Conservation (phyloP, 2,797 vertebrate species). For the Champsocephalus esox region DNA sequence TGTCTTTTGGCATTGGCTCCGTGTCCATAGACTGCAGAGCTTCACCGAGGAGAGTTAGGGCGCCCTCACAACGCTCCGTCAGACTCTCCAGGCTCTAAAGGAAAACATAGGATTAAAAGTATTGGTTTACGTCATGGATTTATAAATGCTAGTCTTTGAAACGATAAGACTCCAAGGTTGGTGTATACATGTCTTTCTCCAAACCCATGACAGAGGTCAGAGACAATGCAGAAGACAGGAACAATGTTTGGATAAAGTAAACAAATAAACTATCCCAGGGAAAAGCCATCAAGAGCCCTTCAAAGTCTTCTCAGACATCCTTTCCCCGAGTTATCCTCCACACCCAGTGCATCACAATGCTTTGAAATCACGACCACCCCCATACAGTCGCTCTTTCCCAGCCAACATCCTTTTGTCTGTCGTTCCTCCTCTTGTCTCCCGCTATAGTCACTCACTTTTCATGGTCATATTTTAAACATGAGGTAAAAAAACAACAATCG, state of each 20-base stretch:
- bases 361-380: conserved; percentile 29
- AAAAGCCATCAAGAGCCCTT: conserved; percentile 39
- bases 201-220: conserved; percentile 41
- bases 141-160: background rate
- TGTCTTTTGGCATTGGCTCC: conserved; percentile 80
- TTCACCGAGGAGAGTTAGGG: conserved; percentile 82
- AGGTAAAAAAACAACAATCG: background rate
- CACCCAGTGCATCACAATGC: conserved; percentile 19
- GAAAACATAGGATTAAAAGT: background rate
- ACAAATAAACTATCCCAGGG: conserved; percentile 44
- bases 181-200: background rate
- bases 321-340: conserved; percentile 11
- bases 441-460: background rate
- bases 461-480: background rate
- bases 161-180: background rate
- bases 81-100: conserved; percentile 85
- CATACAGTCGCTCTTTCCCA: background rate
- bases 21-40: conserved; percentile 81
- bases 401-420: conserved; percentile 8
- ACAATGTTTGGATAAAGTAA: conserved; percentile 51
- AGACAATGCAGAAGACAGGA: conserved; percentile 21
- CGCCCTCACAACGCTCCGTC: conserved; percentile 82
- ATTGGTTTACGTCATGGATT: background rate
- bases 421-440: background rate
- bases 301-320: conserved; percentile 2